These are phyloP conservation scores for Criorhina ranunculi DNA, from an alignment of 2,888 invertebrate genomes.

Conservation along the genomic window DNA sequence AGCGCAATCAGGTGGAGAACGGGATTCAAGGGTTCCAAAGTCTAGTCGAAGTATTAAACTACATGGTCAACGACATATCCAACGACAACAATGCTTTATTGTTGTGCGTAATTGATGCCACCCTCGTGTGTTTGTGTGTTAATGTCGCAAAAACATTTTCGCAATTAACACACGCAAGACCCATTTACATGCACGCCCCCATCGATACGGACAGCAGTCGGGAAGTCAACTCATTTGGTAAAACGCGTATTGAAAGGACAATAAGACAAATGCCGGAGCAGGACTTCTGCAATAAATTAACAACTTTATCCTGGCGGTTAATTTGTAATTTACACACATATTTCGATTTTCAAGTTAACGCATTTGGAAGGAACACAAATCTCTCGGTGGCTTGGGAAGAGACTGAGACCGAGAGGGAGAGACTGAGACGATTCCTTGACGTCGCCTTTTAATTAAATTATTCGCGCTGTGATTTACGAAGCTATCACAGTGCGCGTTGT, in stretches of 20 bases:
- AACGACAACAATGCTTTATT: slow-evolving; percentile 66
- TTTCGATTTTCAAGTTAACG: slow-evolving; percentile 70
- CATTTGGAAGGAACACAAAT: slow-evolving; percentile 56
- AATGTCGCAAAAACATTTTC: slow-evolving; percentile 70
- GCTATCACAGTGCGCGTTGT: not conserved
- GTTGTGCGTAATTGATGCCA: slow-evolving; percentile 67
- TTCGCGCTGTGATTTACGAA: slow-evolving; percentile 54
- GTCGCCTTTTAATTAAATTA: slow-evolving; percentile 64
- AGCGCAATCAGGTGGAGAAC: not conserved
- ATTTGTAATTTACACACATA: slow-evolving; percentile 74
- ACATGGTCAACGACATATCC: slow-evolving; percentile 42
- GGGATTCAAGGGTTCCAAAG: not conserved
- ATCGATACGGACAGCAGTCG: not conserved
- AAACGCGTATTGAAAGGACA: slow-evolving; percentile 33
- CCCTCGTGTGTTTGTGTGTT: slow-evolving; percentile 10
- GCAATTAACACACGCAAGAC: slow-evolving; percentile 62
- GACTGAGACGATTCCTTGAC: slow-evolving; percentile 9
- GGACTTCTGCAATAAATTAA: slow-evolving; percentile 71
- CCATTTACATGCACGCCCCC: slow-evolving; percentile 20
- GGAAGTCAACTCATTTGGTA: slow-evolving; percentile 21
- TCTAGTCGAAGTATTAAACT: not conserved
- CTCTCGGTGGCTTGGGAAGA: not conserved
- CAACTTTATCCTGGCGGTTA: slow-evolving; percentile 71
- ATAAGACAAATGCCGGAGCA: slow-evolving; percentile 67
- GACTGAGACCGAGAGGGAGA: too few relatives aligned